These are phyloP conservation scores for Champsocephalus esox DNA, from an alignment of 2,797 vertebrate species.

Conservation along the genomic window DNA sequence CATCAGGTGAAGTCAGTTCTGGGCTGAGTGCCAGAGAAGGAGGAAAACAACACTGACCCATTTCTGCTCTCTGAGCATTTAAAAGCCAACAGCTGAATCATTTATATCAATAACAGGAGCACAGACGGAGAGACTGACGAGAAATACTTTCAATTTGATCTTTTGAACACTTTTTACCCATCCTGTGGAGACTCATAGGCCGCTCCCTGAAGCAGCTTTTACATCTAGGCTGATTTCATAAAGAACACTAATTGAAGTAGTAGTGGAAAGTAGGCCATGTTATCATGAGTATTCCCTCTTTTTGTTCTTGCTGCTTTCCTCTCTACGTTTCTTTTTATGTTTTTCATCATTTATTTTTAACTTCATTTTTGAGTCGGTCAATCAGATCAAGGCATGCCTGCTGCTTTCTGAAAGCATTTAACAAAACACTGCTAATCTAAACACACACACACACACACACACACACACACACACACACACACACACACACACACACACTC, in stretches of 20 bases:
- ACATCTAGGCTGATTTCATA: no score
- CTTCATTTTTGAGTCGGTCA: not conserved
- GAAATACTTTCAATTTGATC: not conserved
- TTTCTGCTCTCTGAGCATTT: slow-evolving; percentile 10
- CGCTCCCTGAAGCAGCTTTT: no score
- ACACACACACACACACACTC: not conserved
- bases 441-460: not conserved
- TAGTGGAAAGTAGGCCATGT: no score
- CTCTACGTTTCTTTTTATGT: not conserved
- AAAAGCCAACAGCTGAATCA: not conserved
- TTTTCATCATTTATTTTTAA: not conserved
- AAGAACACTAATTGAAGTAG: no score
- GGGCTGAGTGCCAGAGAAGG: not conserved
- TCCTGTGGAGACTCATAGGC: no score
- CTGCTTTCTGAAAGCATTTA: not conserved
- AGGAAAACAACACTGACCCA: slow-evolving; percentile 7
- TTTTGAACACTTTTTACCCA: not conserved
- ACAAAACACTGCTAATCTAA: slow-evolving; percentile 4
- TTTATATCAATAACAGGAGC: not conserved
- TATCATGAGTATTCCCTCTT: no score
- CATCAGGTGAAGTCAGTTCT: not conserved
- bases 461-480: slow-evolving; percentile 10
- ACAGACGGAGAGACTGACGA: not conserved
- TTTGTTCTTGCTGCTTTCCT: no score
- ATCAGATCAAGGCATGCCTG: not conserved